Evolutionary conservation across 2,888 invertebrate species (phyloP).

Genomic region (Limnephilus lunatus): DNA sequence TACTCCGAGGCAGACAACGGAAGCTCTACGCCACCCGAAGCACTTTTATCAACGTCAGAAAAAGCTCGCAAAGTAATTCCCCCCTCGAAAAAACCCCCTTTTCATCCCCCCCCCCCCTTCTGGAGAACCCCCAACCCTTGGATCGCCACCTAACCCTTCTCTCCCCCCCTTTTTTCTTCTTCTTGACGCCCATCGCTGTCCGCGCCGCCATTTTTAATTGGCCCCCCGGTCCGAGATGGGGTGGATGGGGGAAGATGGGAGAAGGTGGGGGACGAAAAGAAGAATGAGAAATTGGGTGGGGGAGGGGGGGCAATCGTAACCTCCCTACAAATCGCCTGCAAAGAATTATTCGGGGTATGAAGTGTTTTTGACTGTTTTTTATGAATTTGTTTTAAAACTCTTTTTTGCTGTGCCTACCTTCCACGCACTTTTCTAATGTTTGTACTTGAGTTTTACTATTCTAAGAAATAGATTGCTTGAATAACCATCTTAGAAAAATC

Average conservation of each 20-base stretch:
- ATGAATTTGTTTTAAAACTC: background rate
- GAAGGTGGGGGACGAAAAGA: constrained; percentile 33
- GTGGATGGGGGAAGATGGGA: constrained; percentile 23
- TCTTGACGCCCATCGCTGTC: constrained; percentile 60
- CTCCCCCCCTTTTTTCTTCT: constrained; percentile 56
- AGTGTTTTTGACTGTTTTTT: constrained; percentile 22
- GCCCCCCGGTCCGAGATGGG: constrained; percentile 61
- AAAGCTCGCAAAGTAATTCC: constrained; percentile 64
- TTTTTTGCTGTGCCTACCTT: background rate
- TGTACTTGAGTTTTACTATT: no score
- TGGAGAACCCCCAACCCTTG: background rate
- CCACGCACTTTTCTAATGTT: background rate
- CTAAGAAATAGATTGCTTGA: no score
- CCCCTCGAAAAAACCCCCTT: constrained; percentile 34
- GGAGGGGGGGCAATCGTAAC: constrained; percentile 9
- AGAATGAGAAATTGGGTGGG: constrained; percentile 40
- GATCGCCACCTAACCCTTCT: constrained; percentile 48
- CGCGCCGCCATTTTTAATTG: constrained; percentile 66
- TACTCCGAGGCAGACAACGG: constrained; percentile 45
- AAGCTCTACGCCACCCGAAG: constrained; percentile 52
- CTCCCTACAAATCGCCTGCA: constrained; percentile 36
- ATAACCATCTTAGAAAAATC: no score
- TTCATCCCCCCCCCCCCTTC: constrained; percentile 27
- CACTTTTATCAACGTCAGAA: constrained; percentile 66
- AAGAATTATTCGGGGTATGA: constrained; percentile 29